These are phyloP conservation scores for Heliothis peltigera DNA, from an alignment of 2,888 invertebrate genomes.

Conservation along the genomic window DNA sequence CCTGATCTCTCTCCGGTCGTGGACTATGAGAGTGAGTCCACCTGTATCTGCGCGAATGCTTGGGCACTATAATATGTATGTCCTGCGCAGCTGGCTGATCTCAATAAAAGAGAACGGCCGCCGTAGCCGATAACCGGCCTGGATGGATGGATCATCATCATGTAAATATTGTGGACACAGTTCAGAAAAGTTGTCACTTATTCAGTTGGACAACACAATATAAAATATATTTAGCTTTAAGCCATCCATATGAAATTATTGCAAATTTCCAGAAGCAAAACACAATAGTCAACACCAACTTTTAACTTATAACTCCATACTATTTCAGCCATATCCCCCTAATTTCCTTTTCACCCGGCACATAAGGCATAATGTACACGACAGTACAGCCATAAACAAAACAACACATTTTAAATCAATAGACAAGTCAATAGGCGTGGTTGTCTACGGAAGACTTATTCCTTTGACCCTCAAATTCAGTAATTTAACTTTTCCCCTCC, in stretches of 20 bases:
- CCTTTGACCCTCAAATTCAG: constrained; percentile 90
- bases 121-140: too few species aligned
- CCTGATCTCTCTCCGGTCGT: too few species aligned
- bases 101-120: too few species aligned
- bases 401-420: constrained; percentile 81
- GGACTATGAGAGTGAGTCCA: too few species aligned
- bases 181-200: not conserved
- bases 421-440: constrained; percentile 77
- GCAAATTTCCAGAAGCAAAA: not conserved
- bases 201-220: too few species aligned
- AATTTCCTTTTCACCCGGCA: constrained; percentile 24
- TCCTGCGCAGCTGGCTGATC: too few species aligned
- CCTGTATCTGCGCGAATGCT: too few species aligned
- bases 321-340: not conserved
- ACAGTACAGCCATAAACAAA: constrained; percentile 56
- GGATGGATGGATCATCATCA: too few species aligned
- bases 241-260: too few species aligned
- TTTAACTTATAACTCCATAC: not conserved
- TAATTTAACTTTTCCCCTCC: constrained; percentile 90
- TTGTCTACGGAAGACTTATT: constrained; percentile 87
- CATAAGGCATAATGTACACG: constrained; percentile 38
- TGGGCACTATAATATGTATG: too few species aligned
- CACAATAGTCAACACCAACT: not conserved
- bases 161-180: not conserved
- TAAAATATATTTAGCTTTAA: too few species aligned